Evolutionary conservation across 2,888 invertebrate genomes (phyloP).

Genomic region (Seira musarum): DNA sequence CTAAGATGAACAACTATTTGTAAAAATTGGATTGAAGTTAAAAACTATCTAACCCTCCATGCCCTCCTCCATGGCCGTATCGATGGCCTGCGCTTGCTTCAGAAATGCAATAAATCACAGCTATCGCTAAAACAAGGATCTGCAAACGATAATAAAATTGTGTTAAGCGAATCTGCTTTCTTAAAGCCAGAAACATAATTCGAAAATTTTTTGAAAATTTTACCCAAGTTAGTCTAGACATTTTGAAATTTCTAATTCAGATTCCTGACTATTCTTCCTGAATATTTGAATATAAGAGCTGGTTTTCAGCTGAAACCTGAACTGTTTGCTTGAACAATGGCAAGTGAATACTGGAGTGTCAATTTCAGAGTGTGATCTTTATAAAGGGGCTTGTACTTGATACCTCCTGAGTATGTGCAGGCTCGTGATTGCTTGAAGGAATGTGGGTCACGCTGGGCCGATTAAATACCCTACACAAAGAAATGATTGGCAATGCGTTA

Average conservation of each 20-base stretch:
- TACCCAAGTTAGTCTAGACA: slow-evolving; percentile 46
- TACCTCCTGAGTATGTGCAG: neutral
- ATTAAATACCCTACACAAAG: neutral
- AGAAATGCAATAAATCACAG: slow-evolving; percentile 31
- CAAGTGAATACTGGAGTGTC: slow-evolving; percentile 30
- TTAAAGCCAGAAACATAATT: neutral
- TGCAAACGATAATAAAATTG: slow-evolving; percentile 5
- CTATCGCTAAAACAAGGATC: slow-evolving; percentile 27
- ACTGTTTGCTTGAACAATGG: too few species aligned
- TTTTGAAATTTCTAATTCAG: too few species aligned
- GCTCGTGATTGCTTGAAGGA: neutral
- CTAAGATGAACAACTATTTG: neutral
- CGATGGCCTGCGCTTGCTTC: slow-evolving; percentile 35
- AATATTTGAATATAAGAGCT: too few species aligned
- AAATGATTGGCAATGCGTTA: neutral
- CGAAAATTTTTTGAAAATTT: neutral
- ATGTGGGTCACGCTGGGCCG: neutral
- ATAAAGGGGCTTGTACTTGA: slow-evolving; percentile 21
- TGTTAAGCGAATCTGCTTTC: neutral
- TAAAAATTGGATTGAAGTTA: too few species aligned
- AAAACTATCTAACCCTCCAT: slow-evolving; percentile 16
- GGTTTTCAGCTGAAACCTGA: too few species aligned
- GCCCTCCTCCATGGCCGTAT: slow-evolving; percentile 50
- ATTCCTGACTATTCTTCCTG: too few species aligned
- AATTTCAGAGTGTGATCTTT: neutral